A percentile compares a stretch with the other conserved stretches of the same genome.
Conservation (phyloP, 2,888 invertebrate species). For the Gryllus longicercus region DNA sequence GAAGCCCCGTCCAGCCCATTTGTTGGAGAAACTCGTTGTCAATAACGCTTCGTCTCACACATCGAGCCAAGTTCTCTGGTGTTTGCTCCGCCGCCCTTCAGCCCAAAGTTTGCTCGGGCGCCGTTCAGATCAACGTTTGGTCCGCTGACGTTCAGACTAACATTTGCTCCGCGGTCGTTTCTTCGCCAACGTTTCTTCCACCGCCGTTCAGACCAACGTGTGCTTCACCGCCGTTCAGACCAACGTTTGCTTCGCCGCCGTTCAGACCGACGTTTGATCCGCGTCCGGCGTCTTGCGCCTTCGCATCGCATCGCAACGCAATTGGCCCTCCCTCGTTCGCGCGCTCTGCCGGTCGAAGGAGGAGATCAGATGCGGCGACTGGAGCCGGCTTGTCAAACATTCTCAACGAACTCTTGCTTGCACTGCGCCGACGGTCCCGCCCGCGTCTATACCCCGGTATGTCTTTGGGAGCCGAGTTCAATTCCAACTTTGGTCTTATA, state of each 20-base stretch:
- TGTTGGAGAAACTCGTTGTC: too few relatives aligned
- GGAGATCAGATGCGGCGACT: background rate
- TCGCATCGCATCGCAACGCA: background rate
- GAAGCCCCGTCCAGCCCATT: too few relatives aligned
- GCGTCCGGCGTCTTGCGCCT: background rate
- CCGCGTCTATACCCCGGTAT: background rate
- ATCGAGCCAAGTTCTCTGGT: too few relatives aligned
- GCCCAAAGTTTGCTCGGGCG: too few relatives aligned
- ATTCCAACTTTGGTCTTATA: slow-evolving; percentile 9
- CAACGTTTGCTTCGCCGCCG: background rate
- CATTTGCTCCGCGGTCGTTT: too few relatives aligned
- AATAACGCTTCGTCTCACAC: too few relatives aligned
- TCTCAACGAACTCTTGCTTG: background rate
- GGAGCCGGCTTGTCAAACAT: background rate
- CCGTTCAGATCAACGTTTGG: too few relatives aligned
- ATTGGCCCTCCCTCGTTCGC: background rate
- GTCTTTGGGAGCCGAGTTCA: slow-evolving; percentile 6
- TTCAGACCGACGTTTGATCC: background rate
- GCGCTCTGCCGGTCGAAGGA: background rate
- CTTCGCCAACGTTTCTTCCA: too few relatives aligned
- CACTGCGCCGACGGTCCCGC: background rate
- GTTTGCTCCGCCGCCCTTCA: too few relatives aligned
- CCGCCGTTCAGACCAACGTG: too few relatives aligned
- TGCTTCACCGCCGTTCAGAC: background rate
- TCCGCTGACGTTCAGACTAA: too few relatives aligned